Conservation (phyloP, 1,140 invertebrate species). For the Andricus grossulariae region DNA sequence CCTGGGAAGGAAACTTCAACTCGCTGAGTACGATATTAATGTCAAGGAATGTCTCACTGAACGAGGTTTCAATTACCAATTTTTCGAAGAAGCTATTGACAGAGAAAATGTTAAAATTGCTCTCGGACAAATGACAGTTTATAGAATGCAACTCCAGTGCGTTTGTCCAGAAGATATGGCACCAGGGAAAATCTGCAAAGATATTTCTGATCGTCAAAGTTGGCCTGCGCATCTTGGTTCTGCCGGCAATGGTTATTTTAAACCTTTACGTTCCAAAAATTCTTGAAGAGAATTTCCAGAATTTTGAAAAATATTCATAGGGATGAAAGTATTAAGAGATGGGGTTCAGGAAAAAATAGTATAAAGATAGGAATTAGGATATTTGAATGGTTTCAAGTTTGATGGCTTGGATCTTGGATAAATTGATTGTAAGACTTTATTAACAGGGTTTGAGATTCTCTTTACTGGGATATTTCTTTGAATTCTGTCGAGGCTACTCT, state of each 20-base stretch:
- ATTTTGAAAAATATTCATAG: conserved; percentile 6
- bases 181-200: conserved; percentile 72
- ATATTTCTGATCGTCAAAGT: conserved; percentile 74
- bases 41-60: conserved; percentile 71
- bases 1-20: conserved; percentile 52
- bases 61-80: conserved; percentile 67
- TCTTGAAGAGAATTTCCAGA: conserved; percentile 6
- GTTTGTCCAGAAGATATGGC: conserved; percentile 73
- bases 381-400: too few relatives aligned
- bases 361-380: neutral
- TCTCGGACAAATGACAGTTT: conserved; percentile 78
- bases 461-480: neutral
- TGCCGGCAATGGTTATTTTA: conserved; percentile 75
- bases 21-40: conserved; percentile 54
- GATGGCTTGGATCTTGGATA: neutral
- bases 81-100: conserved; percentile 67
- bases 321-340: neutral
- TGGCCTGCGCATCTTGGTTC: conserved; percentile 76
- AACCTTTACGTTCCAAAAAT: conserved; percentile 44
- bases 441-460: neutral
- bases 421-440: neutral
- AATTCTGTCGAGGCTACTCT: neutral
- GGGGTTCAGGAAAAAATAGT: neutral
- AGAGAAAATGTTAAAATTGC: conserved; percentile 71
- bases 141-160: conserved; percentile 76